Percentiles rank a stretch among this genome's conserved stretches.
These are phyloP conservation scores for Cerceris ruficornis DNA, from an alignment of 2,888 invertebrate species.

Conservation along the genomic window DNA sequence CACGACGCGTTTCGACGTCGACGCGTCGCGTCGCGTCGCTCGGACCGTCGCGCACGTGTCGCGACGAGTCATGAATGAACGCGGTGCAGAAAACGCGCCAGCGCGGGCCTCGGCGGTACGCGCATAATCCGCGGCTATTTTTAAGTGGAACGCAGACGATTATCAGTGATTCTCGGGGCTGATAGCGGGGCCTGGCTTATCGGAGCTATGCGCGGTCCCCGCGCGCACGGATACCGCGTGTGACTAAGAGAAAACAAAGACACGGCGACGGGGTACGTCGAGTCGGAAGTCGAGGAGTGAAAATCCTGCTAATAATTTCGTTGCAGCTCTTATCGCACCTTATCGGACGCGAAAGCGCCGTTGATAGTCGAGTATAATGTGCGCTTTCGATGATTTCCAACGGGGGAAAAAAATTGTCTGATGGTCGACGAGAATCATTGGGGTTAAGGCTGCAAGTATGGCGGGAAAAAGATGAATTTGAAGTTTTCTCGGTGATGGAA, in stretches of 20 bases:
- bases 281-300: too few species aligned
- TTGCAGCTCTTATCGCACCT: neutral
- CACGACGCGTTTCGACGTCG: neutral
- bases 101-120: conserved; percentile 29
- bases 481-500: too few species aligned
- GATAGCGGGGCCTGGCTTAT: conserved; percentile 54
- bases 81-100: conserved; percentile 36
- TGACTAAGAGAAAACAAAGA: conserved; percentile 60
- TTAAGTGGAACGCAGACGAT: conserved; percentile 63
- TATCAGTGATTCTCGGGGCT: conserved; percentile 58
- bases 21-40: conserved; percentile 1
- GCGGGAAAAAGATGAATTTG: too few species aligned
- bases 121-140: conserved; percentile 59
- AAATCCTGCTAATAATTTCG: neutral
- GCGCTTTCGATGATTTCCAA: neutral
- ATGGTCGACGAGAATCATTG: too few species aligned
- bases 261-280: neutral
- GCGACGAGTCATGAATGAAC: conserved; percentile 63
- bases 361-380: neutral
- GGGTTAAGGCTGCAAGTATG: too few species aligned
- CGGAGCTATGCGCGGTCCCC: conserved; percentile 36
- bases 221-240: neutral
- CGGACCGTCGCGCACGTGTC: conserved; percentile 50
- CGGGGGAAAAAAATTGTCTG: neutral
- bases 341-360: conserved; percentile 11